Percentiles rank a stretch among this genome's conserved stretches.
phyloP scores from a whole-genome alignment of 2,113 vertebrate genomes.

The Coptodon rendalli region DNA sequence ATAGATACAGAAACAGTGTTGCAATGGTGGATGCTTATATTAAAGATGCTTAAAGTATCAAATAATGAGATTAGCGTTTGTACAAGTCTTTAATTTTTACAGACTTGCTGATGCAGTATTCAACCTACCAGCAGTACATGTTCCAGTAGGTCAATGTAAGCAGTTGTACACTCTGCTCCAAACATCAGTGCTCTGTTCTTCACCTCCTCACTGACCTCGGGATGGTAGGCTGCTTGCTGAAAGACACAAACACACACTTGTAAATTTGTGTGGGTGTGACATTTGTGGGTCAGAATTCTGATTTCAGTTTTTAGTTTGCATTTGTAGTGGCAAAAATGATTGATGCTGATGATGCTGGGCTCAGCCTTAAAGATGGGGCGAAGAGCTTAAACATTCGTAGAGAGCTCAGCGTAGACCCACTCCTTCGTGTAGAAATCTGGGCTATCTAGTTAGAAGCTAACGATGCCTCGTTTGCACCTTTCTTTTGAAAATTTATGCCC shows the following conservation, averaged over 20 bases:
- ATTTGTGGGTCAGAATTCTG: neutral
- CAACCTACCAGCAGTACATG: constrained; percentile 84
- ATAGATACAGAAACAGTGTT: neutral
- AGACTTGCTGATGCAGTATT: neutral
- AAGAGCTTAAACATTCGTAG: neutral
- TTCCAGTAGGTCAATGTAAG: constrained; percentile 90
- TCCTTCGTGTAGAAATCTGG: neutral
- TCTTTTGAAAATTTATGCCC: neutral
- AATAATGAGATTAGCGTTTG: neutral
- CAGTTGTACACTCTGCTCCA: constrained; percentile 86
- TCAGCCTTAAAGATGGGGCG: neutral
- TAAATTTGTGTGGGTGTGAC: neutral
- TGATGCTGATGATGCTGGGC: neutral
- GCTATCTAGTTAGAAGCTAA: neutral
- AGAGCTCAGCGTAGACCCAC: neutral
- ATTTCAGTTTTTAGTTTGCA: neutral
- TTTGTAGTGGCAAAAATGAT: neutral
- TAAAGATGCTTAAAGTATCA: neutral
- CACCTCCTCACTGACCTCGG: constrained; percentile 85
- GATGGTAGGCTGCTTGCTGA: constrained; percentile 91
- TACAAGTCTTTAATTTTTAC: neutral
- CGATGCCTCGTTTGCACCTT: neutral
- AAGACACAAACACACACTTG: neutral
- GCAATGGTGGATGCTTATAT: neutral
- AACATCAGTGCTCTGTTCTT: constrained; percentile 82